Conservation (phyloP, 2,888 invertebrate species). For the Choristoneura rosaceana region DNA sequence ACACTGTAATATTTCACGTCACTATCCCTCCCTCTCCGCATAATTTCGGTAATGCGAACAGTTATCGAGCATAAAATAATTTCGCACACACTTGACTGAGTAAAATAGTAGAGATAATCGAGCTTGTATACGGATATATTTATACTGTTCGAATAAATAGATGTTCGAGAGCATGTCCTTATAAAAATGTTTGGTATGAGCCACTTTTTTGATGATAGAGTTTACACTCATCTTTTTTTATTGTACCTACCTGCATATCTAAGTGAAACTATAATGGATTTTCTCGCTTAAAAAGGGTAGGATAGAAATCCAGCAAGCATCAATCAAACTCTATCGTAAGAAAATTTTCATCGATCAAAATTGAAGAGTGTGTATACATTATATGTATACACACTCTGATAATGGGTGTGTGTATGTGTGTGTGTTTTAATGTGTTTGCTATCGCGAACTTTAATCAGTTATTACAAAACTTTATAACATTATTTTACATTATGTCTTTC, state of each 20-base stretch:
- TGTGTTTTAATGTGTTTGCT: slow-evolving; percentile 4
- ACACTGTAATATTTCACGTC: slow-evolving; percentile 57
- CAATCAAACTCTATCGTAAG: slow-evolving; percentile 66
- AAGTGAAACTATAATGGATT: slow-evolving; percentile 23
- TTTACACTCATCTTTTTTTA: slow-evolving; percentile 8
- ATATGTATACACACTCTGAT: no score
- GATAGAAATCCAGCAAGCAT: slow-evolving; percentile 60
- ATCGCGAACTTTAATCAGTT: neutral
- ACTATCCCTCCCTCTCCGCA: slow-evolving; percentile 65
- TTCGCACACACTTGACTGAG: slow-evolving; percentile 39
- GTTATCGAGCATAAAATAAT: slow-evolving; percentile 43
- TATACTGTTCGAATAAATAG: neutral
- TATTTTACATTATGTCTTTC: no score
- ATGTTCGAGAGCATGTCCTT: no score
- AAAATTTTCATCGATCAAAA: slow-evolving; percentile 66
- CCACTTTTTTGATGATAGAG: neutral
- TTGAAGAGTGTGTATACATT: slow-evolving; percentile 47
- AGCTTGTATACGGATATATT: slow-evolving; percentile 16
- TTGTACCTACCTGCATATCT: neutral
- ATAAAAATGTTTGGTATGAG: neutral
- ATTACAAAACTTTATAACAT: neutral
- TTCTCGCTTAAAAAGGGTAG: slow-evolving; percentile 45
- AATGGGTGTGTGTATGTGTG: no score
- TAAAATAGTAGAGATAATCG: slow-evolving; percentile 36
- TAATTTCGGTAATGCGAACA: slow-evolving; percentile 59